phyloP scores from a whole-genome alignment of 1,140 invertebrate genomes.

The Heliconius himera region DNA sequence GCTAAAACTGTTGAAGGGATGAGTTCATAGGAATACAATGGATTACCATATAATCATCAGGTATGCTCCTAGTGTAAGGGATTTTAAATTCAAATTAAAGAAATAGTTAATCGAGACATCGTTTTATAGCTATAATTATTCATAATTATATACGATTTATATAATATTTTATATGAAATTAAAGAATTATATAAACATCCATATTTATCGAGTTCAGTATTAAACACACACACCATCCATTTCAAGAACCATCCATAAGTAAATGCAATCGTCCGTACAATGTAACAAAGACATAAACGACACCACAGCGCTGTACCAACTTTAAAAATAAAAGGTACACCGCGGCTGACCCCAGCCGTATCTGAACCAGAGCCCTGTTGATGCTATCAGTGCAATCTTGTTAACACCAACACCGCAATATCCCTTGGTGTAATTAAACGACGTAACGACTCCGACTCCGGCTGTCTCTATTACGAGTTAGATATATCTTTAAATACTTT shows the following conservation, averaged over 20 bases:
- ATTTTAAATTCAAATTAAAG: too few relatives aligned
- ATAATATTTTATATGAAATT: too few relatives aligned
- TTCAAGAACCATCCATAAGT: neutral
- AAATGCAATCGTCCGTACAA: neutral
- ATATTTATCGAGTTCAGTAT: neutral
- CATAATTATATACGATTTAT: too few relatives aligned
- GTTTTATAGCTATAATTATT: too few relatives aligned
- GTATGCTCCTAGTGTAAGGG: too few relatives aligned
- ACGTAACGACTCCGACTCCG: slow-evolving; percentile 16
- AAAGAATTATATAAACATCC: neutral
- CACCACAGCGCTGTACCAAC: neutral
- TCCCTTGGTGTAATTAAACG: slow-evolving; percentile 22
- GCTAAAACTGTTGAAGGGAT: too few relatives aligned
- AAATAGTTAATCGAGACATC: too few relatives aligned
- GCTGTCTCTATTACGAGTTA: slow-evolving; percentile 18
- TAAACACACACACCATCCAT: neutral
- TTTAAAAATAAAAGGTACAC: slow-evolving; percentile 19
- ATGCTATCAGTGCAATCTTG: slow-evolving; percentile 25
- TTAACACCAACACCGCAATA: slow-evolving; percentile 32
- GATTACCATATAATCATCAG: too few relatives aligned
- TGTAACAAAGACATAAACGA: slow-evolving; percentile 16
- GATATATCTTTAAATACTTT: slow-evolving; percentile 12
- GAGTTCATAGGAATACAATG: too few relatives aligned
- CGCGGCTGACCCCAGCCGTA: slow-evolving; percentile 12
- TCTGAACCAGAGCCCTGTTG: slow-evolving; percentile 15